Evolutionary conservation across 2,888 invertebrate species (phyloP).

Genomic region (Branchipolynoe longqiensis): DNA sequence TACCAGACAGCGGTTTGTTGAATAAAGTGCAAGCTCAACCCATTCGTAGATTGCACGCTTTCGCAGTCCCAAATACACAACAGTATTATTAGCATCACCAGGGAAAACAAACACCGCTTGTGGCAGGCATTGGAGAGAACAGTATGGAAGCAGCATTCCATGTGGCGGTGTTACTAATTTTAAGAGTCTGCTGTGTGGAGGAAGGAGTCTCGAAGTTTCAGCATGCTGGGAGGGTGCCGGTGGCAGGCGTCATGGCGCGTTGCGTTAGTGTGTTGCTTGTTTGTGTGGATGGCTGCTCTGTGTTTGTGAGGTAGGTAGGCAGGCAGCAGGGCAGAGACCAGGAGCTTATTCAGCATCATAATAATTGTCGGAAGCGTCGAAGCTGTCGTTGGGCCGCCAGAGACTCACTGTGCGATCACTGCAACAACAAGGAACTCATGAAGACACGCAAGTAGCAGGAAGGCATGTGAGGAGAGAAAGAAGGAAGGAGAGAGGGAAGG

Average conservation of each 20-base stretch:
- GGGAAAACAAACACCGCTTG: no score
- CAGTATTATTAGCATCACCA: no score
- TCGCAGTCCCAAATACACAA: no score
- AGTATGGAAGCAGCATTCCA: not conserved
- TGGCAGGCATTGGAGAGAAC: no score
- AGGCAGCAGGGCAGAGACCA: not conserved
- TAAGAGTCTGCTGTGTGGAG: not conserved
- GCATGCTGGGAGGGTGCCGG: constrained; percentile 13
- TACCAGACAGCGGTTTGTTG: no score
- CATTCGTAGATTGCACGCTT: no score
- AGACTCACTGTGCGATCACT: constrained; percentile 65
- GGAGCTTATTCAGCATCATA: not conserved
- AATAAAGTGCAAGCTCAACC: no score
- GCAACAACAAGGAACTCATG: no score
- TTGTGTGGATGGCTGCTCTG: no score
- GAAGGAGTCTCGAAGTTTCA: not conserved
- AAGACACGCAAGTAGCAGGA: no score
- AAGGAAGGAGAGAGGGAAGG: not conserved
- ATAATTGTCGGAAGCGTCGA: constrained; percentile 39
- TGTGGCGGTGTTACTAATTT: not conserved
- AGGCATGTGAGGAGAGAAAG: constrained; percentile 19
- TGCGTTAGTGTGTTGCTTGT: no score
- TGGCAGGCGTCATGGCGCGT: no score
- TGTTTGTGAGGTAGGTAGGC: not conserved
- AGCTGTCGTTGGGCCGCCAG: constrained; percentile 60